Evolutionary conservation across 2,888 invertebrate species (phyloP).

Genomic region (Mythimna impura): DNA sequence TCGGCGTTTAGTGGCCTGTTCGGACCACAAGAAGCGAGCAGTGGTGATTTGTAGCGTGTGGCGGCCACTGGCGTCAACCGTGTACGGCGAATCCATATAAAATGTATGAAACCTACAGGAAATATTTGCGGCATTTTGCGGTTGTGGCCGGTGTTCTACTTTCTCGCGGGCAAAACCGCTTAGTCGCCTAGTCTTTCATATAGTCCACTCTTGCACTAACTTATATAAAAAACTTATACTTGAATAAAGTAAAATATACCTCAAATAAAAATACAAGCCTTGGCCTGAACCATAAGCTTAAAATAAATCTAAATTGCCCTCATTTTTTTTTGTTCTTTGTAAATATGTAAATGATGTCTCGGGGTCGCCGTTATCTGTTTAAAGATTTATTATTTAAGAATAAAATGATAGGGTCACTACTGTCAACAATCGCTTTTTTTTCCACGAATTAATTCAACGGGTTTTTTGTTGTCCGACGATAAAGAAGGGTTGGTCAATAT

Average conservation of each 20-base stretch:
- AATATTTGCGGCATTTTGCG: too few species aligned
- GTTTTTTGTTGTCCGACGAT: slow-evolving; percentile 42
- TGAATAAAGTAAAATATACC: background rate
- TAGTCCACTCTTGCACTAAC: too few species aligned
- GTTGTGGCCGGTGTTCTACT: too few species aligned
- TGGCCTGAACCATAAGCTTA: slow-evolving; percentile 30
- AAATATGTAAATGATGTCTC: slow-evolving; percentile 62
- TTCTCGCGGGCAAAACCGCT: too few species aligned
- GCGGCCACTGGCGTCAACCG: too few species aligned
- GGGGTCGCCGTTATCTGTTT: slow-evolving; percentile 69
- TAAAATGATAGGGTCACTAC: slow-evolving; percentile 68
- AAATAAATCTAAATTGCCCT: slow-evolving; percentile 58
- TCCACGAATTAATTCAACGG: slow-evolving; percentile 67
- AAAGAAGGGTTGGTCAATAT: slow-evolving; percentile 33
- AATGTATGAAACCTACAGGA: too few species aligned
- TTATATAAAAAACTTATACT: too few species aligned
- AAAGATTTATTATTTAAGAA: slow-evolving; percentile 70
- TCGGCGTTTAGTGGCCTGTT: too few species aligned
- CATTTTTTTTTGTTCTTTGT: slow-evolving; percentile 57
- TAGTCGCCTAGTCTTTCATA: background rate
- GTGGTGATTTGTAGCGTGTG: too few species aligned
- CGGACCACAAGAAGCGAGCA: too few species aligned
- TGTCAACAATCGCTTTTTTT: slow-evolving; percentile 70
- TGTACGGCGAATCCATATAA: too few species aligned
- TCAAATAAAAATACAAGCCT: slow-evolving; percentile 28